Evolutionary conservation across 2,797 vertebrate species (phyloP).

Genomic region (Manis pentadactyla): DNA sequence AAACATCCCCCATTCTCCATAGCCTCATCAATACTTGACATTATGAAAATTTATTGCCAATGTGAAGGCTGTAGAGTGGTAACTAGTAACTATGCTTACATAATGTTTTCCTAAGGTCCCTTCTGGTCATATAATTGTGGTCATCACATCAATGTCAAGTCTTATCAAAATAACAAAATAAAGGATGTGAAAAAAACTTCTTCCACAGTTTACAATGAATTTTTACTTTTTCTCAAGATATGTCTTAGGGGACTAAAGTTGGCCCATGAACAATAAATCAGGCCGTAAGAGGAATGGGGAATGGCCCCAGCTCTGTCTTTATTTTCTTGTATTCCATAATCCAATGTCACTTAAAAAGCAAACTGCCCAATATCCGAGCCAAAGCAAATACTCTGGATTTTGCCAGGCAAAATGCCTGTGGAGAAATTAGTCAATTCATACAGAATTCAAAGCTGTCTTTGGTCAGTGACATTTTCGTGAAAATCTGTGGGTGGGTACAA

Average conservation of each 20-base stretch:
- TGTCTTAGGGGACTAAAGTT: conserved; percentile 47
- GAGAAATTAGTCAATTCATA: conserved; percentile 84
- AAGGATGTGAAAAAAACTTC: not conserved
- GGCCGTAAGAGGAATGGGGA: conserved; percentile 61
- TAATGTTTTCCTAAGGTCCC: conserved; percentile 28
- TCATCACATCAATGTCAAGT: conserved; percentile 32
- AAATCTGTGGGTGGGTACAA: conserved; percentile 81
- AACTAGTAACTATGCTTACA: conserved; percentile 36
- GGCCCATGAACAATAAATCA: conserved; percentile 52
- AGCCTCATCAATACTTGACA: not conserved
- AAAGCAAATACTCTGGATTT: conserved; percentile 78
- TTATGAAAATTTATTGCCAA: conserved; percentile 26
- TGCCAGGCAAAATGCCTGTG: conserved; percentile 82
- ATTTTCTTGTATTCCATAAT: conserved; percentile 81
- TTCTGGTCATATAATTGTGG: conserved; percentile 30
- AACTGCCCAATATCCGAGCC: conserved; percentile 74
- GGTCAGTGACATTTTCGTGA: conserved; percentile 82
- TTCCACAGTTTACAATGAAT: conserved; percentile 48
- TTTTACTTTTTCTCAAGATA: conserved; percentile 74
- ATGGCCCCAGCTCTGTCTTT: conserved; percentile 67
- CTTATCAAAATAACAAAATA: conserved; percentile 69
- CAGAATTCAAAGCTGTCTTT: conserved; percentile 83
- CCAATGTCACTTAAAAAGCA: conserved; percentile 81
- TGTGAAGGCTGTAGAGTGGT: not conserved
- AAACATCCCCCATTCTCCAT: not conserved